These are phyloP conservation scores for Bujurquina vittata DNA, from an alignment of 2,113 vertebrate species.

Conservation along the genomic window DNA sequence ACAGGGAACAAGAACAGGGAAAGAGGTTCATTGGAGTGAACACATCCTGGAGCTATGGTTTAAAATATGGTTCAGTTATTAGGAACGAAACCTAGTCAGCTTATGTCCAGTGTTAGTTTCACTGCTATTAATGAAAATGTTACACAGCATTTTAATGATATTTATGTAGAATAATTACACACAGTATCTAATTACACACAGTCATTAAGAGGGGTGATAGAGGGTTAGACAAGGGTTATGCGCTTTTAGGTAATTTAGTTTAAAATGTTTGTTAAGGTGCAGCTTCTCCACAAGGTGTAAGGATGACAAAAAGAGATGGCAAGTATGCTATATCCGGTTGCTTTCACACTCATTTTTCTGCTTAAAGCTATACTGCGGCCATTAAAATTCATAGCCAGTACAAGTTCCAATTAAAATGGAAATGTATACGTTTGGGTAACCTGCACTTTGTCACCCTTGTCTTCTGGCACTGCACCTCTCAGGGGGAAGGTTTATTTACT, in stretches of 20 bases:
- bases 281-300: constrained; percentile 72
- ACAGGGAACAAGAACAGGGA: constrained; percentile 26
- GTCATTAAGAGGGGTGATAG: constrained; percentile 74
- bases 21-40: not conserved
- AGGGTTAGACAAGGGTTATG: constrained; percentile 86
- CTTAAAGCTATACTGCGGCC: not conserved
- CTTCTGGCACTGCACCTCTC: constrained; percentile 85
- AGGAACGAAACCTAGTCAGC: not conserved
- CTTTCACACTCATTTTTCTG: constrained; percentile 22
- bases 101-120: constrained; percentile 37
- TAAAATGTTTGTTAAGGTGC: constrained; percentile 79
- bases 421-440: constrained; percentile 14
- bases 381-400: constrained; percentile 36
- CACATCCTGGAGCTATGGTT: constrained; percentile 42
- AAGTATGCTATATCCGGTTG: not conserved
- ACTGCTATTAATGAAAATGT: constrained; percentile 33
- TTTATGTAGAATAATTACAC: constrained; percentile 61
- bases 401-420: constrained; percentile 47
- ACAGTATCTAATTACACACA: constrained; percentile 80
- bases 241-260: constrained; percentile 78
- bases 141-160: constrained; percentile 63
- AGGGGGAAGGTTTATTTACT: constrained; percentile 81
- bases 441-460: constrained; percentile 67
- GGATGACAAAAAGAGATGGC: constrained; percentile 62
- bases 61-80: constrained; percentile 39